Evolutionary conservation across 2,113 vertebrate species (phyloP).

Genomic region (Columbina picui): DNA sequence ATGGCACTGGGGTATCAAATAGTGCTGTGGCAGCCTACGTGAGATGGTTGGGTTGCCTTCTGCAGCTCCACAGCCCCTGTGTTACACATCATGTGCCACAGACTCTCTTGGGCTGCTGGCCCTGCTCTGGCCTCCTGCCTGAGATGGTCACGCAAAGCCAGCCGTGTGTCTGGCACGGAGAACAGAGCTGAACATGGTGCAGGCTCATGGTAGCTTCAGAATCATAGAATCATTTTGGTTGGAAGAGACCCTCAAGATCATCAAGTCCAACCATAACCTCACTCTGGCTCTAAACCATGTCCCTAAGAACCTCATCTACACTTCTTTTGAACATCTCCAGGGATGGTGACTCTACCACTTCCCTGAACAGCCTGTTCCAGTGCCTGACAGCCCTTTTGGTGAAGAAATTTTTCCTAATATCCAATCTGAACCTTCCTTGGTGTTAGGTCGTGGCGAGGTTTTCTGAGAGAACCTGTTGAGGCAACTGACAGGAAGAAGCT

Average conservation of each 20-base stretch:
- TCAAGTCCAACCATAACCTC: too few species aligned
- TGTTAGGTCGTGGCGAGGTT: background rate
- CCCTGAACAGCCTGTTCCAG: too few species aligned
- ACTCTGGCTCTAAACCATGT: too few species aligned
- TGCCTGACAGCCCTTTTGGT: too few species aligned
- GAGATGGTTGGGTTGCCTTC: background rate
- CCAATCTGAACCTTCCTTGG: too few species aligned
- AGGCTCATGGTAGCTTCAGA: background rate
- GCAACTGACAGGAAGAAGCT: background rate
- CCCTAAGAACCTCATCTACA: too few species aligned
- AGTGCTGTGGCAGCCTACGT: rapidly evolving
- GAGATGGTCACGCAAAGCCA: background rate
- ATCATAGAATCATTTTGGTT: too few species aligned
- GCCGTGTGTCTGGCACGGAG: background rate
- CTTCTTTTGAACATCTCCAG: too few species aligned
- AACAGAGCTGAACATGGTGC: background rate
- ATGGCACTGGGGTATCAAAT: background rate
- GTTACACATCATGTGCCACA: rapidly evolving
- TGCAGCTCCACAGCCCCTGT: background rate
- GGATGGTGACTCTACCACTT: too few species aligned
- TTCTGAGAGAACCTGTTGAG: background rate
- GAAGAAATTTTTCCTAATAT: too few species aligned
- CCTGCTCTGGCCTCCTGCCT: background rate
- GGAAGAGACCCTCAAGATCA: too few species aligned
- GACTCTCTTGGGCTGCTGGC: background rate